phyloP scores from a whole-genome alignment of 2,797 vertebrate species.

The Danionella dracula region DNA sequence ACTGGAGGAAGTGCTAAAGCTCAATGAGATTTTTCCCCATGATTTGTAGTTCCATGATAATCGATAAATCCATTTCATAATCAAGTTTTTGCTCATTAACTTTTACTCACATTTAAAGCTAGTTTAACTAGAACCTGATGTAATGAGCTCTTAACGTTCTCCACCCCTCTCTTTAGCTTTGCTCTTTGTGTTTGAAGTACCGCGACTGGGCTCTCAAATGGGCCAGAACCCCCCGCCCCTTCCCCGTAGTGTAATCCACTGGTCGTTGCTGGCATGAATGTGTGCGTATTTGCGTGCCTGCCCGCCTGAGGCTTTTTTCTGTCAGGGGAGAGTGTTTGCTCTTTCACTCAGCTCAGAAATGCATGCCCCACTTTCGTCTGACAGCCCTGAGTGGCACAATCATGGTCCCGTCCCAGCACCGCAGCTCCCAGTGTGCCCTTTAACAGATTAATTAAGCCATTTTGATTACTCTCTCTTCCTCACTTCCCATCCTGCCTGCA shows the following conservation, averaged over 20 bases:
- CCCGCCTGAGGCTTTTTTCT: neutral
- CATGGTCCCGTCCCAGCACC: constrained; percentile 10
- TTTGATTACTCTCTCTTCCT: constrained; percentile 38
- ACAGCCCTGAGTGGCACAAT: constrained; percentile 35
- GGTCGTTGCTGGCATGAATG: constrained; percentile 20
- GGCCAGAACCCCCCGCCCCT: constrained; percentile 1
- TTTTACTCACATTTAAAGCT: neutral
- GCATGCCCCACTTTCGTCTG: constrained; percentile 42
- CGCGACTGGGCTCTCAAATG: constrained; percentile 22
- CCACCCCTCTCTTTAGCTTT: constrained; percentile 16
- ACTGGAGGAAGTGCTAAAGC: too few relatives aligned
- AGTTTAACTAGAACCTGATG: constrained; percentile 25
- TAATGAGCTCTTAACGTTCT: constrained; percentile 38
- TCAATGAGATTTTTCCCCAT: too few relatives aligned
- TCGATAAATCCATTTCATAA: too few relatives aligned
- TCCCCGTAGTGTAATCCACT: neutral
- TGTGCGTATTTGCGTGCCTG: neutral
- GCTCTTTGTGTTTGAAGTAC: constrained; percentile 38
- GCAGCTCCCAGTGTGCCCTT: constrained; percentile 27
- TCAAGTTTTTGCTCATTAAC: neutral
- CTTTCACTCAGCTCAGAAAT: constrained; percentile 16
- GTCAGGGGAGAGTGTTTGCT: constrained; percentile 24
- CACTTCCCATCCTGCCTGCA: constrained; percentile 16
- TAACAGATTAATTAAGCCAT: constrained; percentile 45
- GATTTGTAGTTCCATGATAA: too few relatives aligned